Evolutionary conservation across 2,113 vertebrate species (phyloP).

Genomic region (Tragelaphus imberbis): DNA sequence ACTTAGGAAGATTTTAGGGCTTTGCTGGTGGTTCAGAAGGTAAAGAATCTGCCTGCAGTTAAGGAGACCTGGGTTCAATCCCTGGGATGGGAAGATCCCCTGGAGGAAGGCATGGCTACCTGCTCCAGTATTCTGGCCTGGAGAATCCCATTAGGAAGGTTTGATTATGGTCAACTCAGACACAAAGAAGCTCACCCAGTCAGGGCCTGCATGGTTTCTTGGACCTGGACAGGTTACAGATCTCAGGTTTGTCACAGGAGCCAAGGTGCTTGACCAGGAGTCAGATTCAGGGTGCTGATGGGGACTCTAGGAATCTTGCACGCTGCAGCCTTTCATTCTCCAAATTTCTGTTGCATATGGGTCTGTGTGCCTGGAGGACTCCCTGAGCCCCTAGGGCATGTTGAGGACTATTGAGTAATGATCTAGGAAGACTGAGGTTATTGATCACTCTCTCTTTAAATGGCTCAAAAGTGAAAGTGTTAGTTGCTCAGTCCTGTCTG

Average conservation of each 20-base stretch:
- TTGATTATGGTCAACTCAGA: not conserved
- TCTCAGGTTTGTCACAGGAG: not conserved
- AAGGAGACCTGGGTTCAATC: not conserved
- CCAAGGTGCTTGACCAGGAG: not conserved
- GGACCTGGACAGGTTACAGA: not conserved
- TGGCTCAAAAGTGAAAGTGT: not conserved
- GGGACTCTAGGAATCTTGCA: not conserved
- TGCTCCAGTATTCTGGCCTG: not conserved
- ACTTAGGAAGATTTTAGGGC: not conserved
- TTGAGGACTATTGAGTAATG: not conserved
- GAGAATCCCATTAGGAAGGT: not conserved
- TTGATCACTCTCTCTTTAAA: not conserved
- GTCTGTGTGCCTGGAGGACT: not conserved
- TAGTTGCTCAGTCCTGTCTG: not conserved
- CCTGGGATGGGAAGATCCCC: not conserved
- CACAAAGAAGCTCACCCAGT: not conserved
- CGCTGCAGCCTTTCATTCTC: not conserved
- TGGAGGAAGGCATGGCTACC: not conserved
- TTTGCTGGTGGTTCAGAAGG: not conserved
- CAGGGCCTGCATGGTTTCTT: not conserved
- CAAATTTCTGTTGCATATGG: not conserved
- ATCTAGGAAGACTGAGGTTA: not conserved
- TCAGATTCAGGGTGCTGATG: not conserved
- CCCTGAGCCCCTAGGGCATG: not conserved
- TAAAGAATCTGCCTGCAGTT: not conserved